phyloP scores from a whole-genome alignment of 2,888 invertebrate genomes.

The Macrophya alboannulata region DNA sequence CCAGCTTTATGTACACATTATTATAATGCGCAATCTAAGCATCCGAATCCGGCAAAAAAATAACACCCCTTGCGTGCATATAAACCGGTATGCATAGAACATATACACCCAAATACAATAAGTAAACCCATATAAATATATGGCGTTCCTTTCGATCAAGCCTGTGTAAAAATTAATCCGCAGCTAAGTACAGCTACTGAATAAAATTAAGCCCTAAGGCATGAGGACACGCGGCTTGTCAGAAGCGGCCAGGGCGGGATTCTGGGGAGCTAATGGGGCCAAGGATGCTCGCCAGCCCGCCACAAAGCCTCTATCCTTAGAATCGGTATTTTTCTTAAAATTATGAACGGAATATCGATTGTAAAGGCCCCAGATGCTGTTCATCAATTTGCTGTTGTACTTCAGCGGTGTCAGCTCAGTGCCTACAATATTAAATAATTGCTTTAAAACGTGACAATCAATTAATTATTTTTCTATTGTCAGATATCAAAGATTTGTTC shows the following conservation, averaged over 20 bases:
- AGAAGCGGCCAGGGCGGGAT: conserved; percentile 46
- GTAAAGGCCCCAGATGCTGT: conserved; percentile 95
- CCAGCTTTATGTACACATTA: neutral
- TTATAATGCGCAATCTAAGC: neutral
- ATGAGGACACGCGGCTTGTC: conserved; percentile 31
- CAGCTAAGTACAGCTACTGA: conserved; percentile 41
- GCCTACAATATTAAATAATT: conserved; percentile 79
- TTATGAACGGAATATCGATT: conserved; percentile 94
- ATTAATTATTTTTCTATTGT: neutral
- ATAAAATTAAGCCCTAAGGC: conserved; percentile 44
- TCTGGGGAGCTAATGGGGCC: conserved; percentile 60
- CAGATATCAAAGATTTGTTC: neutral
- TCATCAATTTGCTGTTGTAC: conserved; percentile 94
- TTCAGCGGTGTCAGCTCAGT: conserved; percentile 87
- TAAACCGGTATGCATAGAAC: neutral
- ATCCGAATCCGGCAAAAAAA: neutral
- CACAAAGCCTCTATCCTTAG: conserved; percentile 78
- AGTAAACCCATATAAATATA: neutral
- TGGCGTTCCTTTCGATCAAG: neutral
- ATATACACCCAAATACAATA: neutral
- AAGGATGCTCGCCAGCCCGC: conserved; percentile 74
- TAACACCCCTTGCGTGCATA: neutral
- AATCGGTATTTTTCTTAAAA: conserved; percentile 90
- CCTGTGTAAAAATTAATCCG: conserved; percentile 36
- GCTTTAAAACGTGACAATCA: neutral